Evolutionary conservation across 2,888 invertebrate genomes (phyloP), one percentile per base, ranked within the genome.

Genomic region (Ochropleura leucogaster): DNA sequence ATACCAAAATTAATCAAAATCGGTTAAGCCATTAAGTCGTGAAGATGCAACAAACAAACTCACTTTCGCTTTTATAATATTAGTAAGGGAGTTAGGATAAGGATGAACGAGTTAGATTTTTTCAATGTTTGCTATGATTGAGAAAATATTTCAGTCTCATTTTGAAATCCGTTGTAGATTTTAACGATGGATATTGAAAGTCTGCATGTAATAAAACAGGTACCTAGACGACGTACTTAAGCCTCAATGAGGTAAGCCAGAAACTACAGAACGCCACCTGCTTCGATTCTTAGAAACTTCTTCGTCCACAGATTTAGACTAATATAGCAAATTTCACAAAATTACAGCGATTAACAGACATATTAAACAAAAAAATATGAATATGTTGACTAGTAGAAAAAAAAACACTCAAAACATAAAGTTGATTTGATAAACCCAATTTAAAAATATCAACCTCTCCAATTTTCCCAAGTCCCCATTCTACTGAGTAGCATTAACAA

Each of bases 401-500:
- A 30, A 57, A 57, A 30, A 7, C 0, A 7, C 30, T 3, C 14
- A 30, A 30, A 55, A 57, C 6, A 30, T 30, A 30, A 20, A 20
- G 8, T 14, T 55, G 12, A 20, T 57, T 57, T 14, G 6, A 57
- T 18, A 40, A 14, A 7, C n/a, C n/a, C 0, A 20, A 12, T 42
- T 16, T 20, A 2, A 66, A 12, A 60, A 51, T 7, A 60, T 5
- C 0, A 42, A 4, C 40, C 42, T n/a, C n/a, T 10, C 44, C 44
- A n/a, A 59, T 20, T 1, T 14, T 4, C 40, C 51, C 4, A 74
- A 77, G 84, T 87, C 65, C 77, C 9, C 20, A 72, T 3, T 79
- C 75, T 89, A 82, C 81, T 84, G 74, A 76, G 87, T 86, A 57
- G 44, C 68, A 72, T n/a, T 64, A 74, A 60, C 80, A 83, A 87